Percentiles rank a stretch among this genome's conserved stretches.
These are phyloP conservation scores for Ivindomyrus marchei DNA, from an alignment of 2,113 vertebrate genomes.

Conservation along the genomic window DNA sequence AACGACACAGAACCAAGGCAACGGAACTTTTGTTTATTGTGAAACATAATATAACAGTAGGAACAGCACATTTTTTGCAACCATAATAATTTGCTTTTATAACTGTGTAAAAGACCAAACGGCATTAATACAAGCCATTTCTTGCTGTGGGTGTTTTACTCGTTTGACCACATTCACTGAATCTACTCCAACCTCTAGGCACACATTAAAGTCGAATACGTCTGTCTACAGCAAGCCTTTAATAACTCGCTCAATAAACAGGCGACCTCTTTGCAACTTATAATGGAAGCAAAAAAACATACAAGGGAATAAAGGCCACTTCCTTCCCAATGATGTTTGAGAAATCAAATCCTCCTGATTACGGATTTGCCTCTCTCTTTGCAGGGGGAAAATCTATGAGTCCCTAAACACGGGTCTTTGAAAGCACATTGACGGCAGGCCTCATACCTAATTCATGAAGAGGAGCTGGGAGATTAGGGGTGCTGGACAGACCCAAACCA, in stretches of 20 bases:
- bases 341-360: constrained; percentile 80
- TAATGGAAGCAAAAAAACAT: neutral
- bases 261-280: neutral
- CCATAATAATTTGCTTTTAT: neutral
- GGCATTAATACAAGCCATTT: neutral
- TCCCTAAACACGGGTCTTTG: constrained; percentile 82
- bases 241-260: constrained; percentile 20
- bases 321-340: constrained; percentile 64
- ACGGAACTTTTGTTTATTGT: neutral
- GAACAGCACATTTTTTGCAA: neutral
- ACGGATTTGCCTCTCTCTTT: constrained; percentile 77
- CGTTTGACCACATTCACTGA: neutral
- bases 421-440: constrained; percentile 84
- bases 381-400: constrained; percentile 82
- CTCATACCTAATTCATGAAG: constrained; percentile 93
- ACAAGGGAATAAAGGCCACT: constrained; percentile 32
- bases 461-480: constrained; percentile 78
- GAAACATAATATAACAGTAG: neutral
- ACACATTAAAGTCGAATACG: neutral
- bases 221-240: neutral
- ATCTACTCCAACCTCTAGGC: neutral
- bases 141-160: neutral
- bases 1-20: neutral
- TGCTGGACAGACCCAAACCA: constrained; percentile 80
- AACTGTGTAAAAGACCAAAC: neutral